Percentiles rank a stretch among this genome's conserved stretches.
These are phyloP conservation scores for Lasioglossum baleicum DNA, from an alignment of 1,140 invertebrate species.

Conservation along the genomic window DNA sequence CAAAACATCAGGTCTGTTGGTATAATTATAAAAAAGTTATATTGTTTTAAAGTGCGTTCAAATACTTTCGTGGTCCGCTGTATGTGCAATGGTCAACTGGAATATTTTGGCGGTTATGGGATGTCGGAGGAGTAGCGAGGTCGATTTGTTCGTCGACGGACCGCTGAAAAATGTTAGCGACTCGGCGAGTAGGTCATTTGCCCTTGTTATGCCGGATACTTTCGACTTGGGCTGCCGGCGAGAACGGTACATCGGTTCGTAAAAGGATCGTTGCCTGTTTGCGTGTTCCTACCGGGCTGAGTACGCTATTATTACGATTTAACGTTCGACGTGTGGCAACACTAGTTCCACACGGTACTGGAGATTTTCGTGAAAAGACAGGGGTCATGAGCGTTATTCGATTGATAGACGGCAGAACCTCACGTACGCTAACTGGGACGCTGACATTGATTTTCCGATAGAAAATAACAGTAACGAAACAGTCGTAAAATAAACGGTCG, in stretches of 20 bases:
- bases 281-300: constrained; percentile 8
- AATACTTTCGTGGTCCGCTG: too few species aligned
- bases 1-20: too few species aligned
- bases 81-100: too few species aligned
- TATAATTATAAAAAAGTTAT: too few species aligned
- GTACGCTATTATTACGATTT: constrained; percentile 38
- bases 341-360: not conserved
- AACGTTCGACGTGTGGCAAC: constrained; percentile 7
- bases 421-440: too few species aligned
- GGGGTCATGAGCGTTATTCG: not conserved
- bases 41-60: too few species aligned
- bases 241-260: constrained; percentile 53
- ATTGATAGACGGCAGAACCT: not conserved
- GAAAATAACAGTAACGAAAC: too few species aligned
- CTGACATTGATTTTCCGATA: too few species aligned
- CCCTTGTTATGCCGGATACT: constrained; percentile 65
- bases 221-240: constrained; percentile 61
- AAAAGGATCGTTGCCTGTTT: constrained; percentile 38
- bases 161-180: constrained; percentile 66
- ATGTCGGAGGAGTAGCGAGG: not conserved
- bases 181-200: constrained; percentile 64
- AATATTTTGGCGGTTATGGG: not conserved
- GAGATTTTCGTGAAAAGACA: constrained; percentile 5
- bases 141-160: constrained; percentile 11
- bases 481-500: too few species aligned